Evolutionary conservation across 2,888 invertebrate genomes (phyloP).

Genomic region (Cantharis rufa): DNA sequence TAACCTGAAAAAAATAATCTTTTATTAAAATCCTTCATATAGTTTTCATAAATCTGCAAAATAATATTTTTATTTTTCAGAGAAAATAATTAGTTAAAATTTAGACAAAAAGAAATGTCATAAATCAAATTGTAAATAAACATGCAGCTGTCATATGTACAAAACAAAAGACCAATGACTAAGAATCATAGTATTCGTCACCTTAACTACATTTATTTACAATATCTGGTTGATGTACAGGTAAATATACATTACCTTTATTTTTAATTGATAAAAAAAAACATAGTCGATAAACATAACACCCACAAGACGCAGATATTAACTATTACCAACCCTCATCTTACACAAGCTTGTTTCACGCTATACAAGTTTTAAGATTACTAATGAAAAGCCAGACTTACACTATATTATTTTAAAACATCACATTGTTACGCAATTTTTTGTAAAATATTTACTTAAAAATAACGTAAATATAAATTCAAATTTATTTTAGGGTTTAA

Average conservation of each 20-base stretch:
- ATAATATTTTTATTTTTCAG: background rate
- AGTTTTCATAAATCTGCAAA: background rate
- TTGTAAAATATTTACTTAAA: background rate
- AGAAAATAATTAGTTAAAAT: background rate
- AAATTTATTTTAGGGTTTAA: too few relatives aligned
- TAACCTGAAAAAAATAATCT: slow-evolving; percentile 21
- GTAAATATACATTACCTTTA: slow-evolving; percentile 43
- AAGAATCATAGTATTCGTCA: slow-evolving; percentile 22
- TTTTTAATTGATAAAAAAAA: slow-evolving; percentile 46
- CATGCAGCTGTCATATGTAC: slow-evolving; percentile 48
- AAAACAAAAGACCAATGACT: slow-evolving; percentile 28
- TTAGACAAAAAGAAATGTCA: slow-evolving; percentile 19
- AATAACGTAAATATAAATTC: too few relatives aligned
- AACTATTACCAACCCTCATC: slow-evolving; percentile 33
- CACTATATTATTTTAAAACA: background rate
- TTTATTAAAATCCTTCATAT: background rate
- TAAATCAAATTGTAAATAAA: slow-evolving; percentile 51
- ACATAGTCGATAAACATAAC: slow-evolving; percentile 48
- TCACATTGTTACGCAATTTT: background rate
- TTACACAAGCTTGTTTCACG: background rate
- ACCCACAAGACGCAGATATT: slow-evolving; percentile 51
- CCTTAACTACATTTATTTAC: slow-evolving; percentile 18
- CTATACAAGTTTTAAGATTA: background rate
- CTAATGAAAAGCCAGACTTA: background rate
- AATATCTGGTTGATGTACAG: slow-evolving; percentile 19